These are phyloP conservation scores for Tetheella fluctuosa DNA, from an alignment of 2,888 invertebrate genomes.

Conservation along the genomic window DNA sequence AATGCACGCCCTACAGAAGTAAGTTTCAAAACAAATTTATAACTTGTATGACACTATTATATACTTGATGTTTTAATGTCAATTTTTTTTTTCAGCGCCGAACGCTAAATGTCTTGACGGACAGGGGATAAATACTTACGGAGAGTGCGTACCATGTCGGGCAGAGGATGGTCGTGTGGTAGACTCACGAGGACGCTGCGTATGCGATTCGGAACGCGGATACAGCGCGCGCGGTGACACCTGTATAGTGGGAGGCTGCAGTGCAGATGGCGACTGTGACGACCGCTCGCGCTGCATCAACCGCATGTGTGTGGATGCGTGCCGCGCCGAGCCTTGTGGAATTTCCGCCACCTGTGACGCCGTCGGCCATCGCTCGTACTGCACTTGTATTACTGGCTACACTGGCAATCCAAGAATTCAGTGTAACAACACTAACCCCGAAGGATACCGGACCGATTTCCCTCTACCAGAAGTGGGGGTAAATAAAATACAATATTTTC, in stretches of 20 bases:
- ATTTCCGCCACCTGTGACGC: conserved; percentile 91
- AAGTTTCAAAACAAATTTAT: conserved; percentile 60
- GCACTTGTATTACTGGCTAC: conserved; percentile 90
- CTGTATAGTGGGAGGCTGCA: conserved; percentile 91
- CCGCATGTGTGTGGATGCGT: conserved; percentile 92
- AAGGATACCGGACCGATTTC: conserved; percentile 89
- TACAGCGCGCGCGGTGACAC: conserved; percentile 90
- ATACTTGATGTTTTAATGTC: background rate
- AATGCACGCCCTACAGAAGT: conserved; percentile 89
- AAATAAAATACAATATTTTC: conserved; percentile 15
- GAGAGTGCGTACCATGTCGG: conserved; percentile 90
- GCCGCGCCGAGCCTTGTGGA: conserved; percentile 89
- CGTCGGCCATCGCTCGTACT: conserved; percentile 89
- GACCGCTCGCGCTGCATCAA: conserved; percentile 91
- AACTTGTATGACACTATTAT: background rate
- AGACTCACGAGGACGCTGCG: conserved; percentile 91
- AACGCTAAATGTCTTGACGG: conserved; percentile 90
- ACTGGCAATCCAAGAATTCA: conserved; percentile 89
- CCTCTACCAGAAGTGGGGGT: conserved; percentile 91
- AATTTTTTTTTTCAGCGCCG: conserved; percentile 53
- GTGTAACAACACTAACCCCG: conserved; percentile 84
- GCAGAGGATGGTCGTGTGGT: conserved; percentile 89
- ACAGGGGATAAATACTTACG: conserved; percentile 89
- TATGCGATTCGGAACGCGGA: conserved; percentile 91
- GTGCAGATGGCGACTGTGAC: conserved; percentile 89